A percentile compares a stretch with the other conserved stretches of the same genome.
Evolutionary conservation across 2,113 vertebrate genomes (phyloP).

Genomic region (Pachyramphus minor): DNA sequence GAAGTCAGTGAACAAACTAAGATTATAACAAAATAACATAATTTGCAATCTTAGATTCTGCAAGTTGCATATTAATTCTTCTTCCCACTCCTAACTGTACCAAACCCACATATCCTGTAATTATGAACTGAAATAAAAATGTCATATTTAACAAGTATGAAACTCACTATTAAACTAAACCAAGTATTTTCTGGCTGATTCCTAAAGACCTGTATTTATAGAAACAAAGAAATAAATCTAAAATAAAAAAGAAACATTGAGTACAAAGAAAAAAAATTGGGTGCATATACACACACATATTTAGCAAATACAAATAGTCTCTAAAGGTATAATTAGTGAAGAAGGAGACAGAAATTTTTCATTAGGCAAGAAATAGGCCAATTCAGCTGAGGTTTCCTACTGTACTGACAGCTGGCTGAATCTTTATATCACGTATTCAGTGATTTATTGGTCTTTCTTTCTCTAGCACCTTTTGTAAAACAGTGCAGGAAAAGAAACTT

Average conservation of each 20-base stretch:
- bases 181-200: background rate
- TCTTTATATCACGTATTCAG: background rate
- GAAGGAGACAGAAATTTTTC: conserved; percentile 36
- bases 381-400: conserved; percentile 61
- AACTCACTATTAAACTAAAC: background rate
- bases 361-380: conserved; percentile 68
- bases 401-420: conserved; percentile 56
- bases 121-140: conserved; percentile 11
- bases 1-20: background rate
- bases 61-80: background rate
- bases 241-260: background rate
- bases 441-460: conserved; percentile 62
- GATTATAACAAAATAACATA: background rate
- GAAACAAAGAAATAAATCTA: background rate
- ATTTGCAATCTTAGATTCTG: background rate
- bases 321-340: conserved; percentile 70
- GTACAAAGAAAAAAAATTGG: background rate
- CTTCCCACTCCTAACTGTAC: background rate
- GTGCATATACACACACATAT: background rate
- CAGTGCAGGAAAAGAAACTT: background rate
- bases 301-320: conserved; percentile 38
- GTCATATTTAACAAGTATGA: background rate
- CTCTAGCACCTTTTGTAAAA: background rate
- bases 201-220: background rate
- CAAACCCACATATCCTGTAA: background rate